Conservation (phyloP, 2,888 invertebrate species). For the Thelaira solivaga region DNA sequence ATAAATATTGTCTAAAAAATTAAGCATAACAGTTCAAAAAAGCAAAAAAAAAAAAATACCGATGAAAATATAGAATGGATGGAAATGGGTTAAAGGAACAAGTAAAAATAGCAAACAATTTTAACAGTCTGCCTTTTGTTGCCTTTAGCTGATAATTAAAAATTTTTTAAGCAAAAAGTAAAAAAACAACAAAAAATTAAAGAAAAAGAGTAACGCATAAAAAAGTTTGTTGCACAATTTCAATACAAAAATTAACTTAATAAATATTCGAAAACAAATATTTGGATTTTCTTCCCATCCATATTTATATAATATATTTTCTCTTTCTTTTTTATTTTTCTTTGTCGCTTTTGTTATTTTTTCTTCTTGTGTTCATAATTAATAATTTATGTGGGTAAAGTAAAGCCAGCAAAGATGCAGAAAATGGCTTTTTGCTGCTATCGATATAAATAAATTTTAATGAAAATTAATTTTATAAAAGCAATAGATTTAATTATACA, state of each 20-base stretch:
- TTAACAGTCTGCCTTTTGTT: background rate
- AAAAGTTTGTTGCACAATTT: background rate
- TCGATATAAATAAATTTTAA: no score
- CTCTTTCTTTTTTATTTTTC: background rate
- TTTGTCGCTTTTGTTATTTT: background rate
- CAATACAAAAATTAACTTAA: constrained; percentile 21
- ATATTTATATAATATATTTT: no score
- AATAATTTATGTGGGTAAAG: background rate
- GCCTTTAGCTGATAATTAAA: constrained; percentile 9
- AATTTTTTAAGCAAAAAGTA: background rate
- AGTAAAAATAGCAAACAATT: background rate
- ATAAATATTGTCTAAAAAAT: no score
- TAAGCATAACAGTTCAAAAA: no score
- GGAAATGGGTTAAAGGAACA: no score
- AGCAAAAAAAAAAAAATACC: no score
- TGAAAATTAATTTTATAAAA: no score
- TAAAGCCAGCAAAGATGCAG: no score
- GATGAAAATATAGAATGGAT: no score
- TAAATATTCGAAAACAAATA: constrained; percentile 18
- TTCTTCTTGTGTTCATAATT: background rate
- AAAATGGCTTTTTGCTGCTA: no score
- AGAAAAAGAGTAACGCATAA: background rate
- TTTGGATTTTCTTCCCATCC: constrained; percentile 4
- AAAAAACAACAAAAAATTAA: background rate
- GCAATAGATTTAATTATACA: no score